phyloP scores from a whole-genome alignment of 1,140 invertebrate genomes.

The Drosophila teissieri region DNA sequence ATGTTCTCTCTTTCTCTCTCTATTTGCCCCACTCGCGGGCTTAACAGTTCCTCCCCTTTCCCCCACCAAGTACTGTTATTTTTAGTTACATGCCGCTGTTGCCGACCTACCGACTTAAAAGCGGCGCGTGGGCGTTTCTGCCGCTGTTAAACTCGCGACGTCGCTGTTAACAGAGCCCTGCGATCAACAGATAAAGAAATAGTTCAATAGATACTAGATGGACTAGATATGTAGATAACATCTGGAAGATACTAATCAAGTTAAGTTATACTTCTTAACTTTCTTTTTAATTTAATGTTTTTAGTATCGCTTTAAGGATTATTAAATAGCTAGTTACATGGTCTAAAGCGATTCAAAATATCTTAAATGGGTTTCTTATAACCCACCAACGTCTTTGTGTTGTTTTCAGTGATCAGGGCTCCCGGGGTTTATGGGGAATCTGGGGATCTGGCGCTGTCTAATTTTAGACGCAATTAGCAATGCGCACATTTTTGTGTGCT shows the following conservation, averaged over 20 bases:
- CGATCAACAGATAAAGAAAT: not conserved
- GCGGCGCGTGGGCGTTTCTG: constrained; percentile 74
- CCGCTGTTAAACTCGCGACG: constrained; percentile 33
- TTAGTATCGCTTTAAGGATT: not conserved
- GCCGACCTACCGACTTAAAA: constrained; percentile 23
- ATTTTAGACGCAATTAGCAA: constrained; percentile 79
- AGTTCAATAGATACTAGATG: not conserved
- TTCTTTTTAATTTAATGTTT: not conserved
- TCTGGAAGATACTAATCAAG: not conserved
- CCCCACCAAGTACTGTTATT: constrained; percentile 47
- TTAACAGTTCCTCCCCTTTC: constrained; percentile 25
- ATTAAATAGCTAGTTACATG: no score
- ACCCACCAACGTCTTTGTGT: not conserved
- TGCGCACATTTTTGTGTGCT: constrained; percentile 75
- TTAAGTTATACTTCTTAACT: no score
- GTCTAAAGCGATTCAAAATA: no score
- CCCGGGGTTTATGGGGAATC: constrained; percentile 19
- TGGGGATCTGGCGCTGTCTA: constrained; percentile 54
- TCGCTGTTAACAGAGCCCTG: constrained; percentile 21
- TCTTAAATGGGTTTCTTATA: no score
- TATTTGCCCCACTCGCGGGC: constrained; percentile 6
- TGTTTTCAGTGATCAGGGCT: constrained; percentile 22
- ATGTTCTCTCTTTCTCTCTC: constrained; percentile 11
- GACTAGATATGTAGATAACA: not conserved
- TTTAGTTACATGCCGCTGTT: constrained; percentile 71